Conservation (phyloP, 2,888 invertebrate genomes). For the Panzeria rudis region DNA sequence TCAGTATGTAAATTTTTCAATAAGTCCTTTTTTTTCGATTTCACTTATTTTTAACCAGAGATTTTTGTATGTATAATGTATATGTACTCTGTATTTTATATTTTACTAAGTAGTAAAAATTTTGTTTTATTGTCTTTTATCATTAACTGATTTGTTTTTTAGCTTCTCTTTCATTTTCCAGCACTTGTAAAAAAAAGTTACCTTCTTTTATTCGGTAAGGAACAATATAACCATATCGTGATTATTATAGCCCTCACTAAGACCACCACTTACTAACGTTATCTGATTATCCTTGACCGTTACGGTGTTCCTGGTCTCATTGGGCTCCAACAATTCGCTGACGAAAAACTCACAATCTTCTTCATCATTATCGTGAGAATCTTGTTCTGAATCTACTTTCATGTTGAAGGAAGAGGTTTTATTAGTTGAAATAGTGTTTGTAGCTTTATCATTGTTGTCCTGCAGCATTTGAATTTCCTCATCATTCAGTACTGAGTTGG, state of each 20-base stretch:
- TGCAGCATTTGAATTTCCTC: neutral
- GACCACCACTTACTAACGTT: constrained; percentile 70
- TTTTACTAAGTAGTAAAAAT: constrained; percentile 46
- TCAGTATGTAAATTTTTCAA: constrained; percentile 19
- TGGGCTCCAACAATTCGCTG: constrained; percentile 34
- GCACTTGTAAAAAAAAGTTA: constrained; percentile 1
- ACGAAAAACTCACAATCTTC: constrained; percentile 54
- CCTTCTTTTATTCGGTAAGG: constrained; percentile 70
- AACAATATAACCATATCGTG: constrained; percentile 75
- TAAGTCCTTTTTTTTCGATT: constrained; percentile 16
- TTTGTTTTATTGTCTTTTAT: constrained; percentile 63
- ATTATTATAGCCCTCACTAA: constrained; percentile 55
- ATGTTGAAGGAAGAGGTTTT: constrained; percentile 1
- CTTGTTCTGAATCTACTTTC: constrained; percentile 38
- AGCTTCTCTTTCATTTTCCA: neutral
- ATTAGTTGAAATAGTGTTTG: constrained; percentile 66
- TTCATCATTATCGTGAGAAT: constrained; percentile 18
- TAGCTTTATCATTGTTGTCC: constrained; percentile 34
- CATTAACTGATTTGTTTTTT: constrained; percentile 45
- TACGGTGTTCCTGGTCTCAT: constrained; percentile 9
- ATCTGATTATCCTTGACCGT: constrained; percentile 69
- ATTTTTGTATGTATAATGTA: neutral
- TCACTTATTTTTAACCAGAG: constrained; percentile 30
- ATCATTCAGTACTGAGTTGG: neutral
- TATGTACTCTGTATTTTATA: constrained; percentile 6